A percentile compares a stretch with the other conserved stretches of the same genome.
These are phyloP conservation scores for Orthochromis malagaraziensis DNA, from an alignment of 2,113 vertebrate species.

Conservation along the genomic window DNA sequence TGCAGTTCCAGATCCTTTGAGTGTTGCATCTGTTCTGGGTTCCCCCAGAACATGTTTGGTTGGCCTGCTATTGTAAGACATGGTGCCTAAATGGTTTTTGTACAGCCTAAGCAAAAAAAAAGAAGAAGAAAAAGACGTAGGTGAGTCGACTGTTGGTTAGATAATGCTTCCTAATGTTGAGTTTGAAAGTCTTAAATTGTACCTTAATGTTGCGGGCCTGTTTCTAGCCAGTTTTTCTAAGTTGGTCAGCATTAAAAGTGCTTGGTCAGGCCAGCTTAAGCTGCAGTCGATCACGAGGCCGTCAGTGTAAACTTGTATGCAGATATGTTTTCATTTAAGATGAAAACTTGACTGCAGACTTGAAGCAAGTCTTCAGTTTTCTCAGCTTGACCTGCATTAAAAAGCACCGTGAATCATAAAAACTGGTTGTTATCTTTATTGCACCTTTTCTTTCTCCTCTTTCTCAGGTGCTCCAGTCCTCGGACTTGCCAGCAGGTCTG, in stretches of 20 bases:
- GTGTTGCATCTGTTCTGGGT: not conserved
- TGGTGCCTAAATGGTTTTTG: not conserved
- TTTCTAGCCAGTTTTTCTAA: not conserved
- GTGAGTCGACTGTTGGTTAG: not conserved
- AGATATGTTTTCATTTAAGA: not conserved
- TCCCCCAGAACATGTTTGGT: not conserved
- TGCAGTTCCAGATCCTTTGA: not conserved
- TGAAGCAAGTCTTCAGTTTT: not conserved
- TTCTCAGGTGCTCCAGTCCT: slow-evolving; percentile 73
- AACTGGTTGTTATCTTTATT: not conserved
- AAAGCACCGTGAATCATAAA: not conserved
- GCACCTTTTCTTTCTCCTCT: not conserved
- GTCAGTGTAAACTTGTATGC: not conserved
- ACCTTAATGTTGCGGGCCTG: not conserved
- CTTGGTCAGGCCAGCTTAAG: not conserved
- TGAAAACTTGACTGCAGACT: not conserved
- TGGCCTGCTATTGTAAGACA: not conserved
- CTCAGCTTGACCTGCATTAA: not conserved
- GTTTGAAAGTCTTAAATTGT: not conserved
- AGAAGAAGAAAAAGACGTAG: not conserved
- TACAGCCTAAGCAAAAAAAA: not conserved
- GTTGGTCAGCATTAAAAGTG: not conserved
- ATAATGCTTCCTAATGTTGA: not conserved
- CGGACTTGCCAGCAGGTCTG: slow-evolving; percentile 78
- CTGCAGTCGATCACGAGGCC: not conserved